These are phyloP conservation scores for Chalcis sispes DNA, from an alignment of 2,888 invertebrate species.

Conservation along the genomic window DNA sequence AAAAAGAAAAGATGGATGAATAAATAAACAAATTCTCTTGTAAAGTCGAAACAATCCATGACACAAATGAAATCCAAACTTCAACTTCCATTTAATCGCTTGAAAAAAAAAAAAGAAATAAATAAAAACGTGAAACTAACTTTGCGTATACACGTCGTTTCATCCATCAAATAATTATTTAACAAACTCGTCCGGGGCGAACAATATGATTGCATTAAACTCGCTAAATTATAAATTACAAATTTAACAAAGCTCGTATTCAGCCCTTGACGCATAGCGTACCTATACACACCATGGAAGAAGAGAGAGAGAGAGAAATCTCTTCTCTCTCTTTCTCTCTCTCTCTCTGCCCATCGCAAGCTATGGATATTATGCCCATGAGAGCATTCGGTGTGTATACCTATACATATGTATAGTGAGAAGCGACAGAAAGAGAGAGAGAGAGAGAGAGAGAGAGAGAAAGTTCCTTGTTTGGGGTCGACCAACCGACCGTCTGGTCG, in stretches of 20 bases:
- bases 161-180: constrained; percentile 40
- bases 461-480: constrained; percentile 49
- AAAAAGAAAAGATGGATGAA: too few relatives aligned
- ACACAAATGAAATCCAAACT: too few relatives aligned
- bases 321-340: neutral
- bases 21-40: too few relatives aligned
- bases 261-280: too few relatives aligned
- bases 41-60: too few relatives aligned
- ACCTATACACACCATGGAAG: neutral
- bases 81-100: too few relatives aligned
- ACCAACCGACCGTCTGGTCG: neutral
- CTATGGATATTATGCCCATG: constrained; percentile 52
- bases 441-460: constrained; percentile 15
- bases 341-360: neutral
- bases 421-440: neutral
- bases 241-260: constrained; percentile 56
- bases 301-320: too few relatives aligned
- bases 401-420: neutral
- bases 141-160: neutral
- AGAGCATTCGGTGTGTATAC: constrained; percentile 26
- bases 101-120: too few relatives aligned
- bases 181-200: constrained; percentile 30
- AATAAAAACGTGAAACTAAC: too few relatives aligned
- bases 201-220: constrained; percentile 35
- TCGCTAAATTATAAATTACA: constrained; percentile 54